These are phyloP conservation scores for Ormyrus thymus DNA, from an alignment of 2,888 invertebrate species.

Conservation along the genomic window DNA sequence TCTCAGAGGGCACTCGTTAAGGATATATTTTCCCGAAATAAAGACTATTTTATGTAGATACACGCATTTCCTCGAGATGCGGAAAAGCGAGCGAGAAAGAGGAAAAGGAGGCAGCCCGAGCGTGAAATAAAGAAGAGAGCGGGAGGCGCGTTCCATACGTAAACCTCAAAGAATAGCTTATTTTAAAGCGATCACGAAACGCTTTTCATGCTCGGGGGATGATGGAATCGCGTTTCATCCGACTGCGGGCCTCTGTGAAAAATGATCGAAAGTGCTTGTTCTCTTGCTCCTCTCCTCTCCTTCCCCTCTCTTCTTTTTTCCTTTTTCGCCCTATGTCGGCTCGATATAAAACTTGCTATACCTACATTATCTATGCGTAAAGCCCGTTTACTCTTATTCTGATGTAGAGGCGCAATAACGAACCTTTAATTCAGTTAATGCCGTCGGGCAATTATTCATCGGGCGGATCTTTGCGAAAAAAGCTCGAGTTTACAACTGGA, in stretches of 20 bases:
- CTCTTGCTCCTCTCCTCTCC: not conserved
- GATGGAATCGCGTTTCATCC: constrained; percentile 69
- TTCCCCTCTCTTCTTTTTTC: not conserved
- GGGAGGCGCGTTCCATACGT: constrained; percentile 63
- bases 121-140: constrained; percentile 1
- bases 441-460: too few species aligned
- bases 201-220: constrained; percentile 67
- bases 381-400: too few species aligned
- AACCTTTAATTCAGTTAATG: too few species aligned
- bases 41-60: not conserved
- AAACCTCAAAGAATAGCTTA: constrained; percentile 70
- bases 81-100: constrained; percentile 50
- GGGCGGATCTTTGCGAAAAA: too few species aligned
- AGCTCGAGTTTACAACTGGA: too few species aligned
- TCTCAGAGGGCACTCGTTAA: not conserved
- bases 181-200: constrained; percentile 71
- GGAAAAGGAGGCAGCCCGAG: not conserved
- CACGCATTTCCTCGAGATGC: constrained; percentile 4
- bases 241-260: constrained; percentile 62
- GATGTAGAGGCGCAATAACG: too few species aligned
- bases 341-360: constrained; percentile 25
- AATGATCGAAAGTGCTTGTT: constrained; percentile 61
- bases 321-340: not conserved
- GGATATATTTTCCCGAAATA: too few species aligned
- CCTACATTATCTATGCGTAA: too few species aligned